Conservation (phyloP, 1,140 invertebrate species). For the Sweltsa coloradensis region DNA sequence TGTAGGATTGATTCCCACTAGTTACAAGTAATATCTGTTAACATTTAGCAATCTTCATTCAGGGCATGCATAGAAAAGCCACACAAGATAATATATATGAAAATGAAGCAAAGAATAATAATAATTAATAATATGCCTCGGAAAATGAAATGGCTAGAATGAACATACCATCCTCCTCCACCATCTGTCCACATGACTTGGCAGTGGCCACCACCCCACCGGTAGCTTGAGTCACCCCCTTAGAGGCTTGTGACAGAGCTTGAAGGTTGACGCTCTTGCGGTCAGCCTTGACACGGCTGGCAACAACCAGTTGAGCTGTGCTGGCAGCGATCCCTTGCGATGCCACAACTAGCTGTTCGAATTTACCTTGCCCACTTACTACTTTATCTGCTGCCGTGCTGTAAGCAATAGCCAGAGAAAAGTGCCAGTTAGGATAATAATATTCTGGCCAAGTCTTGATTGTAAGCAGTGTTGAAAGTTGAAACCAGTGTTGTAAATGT, state of each 20-base stretch:
- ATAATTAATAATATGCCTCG: no score
- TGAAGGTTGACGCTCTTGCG: constrained; percentile 63
- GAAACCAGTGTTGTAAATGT: no score
- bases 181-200: constrained; percentile 71
- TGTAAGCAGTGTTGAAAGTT: no score
- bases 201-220: constrained; percentile 87
- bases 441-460: no score
- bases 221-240: constrained; percentile 77
- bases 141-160: constrained; percentile 4
- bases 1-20: no score
- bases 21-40: no score
- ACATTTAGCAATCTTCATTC: no score
- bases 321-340: constrained; percentile 96
- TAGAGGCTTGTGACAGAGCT: constrained; percentile 71
- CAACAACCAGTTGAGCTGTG: constrained; percentile 92
- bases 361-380: constrained; percentile 72
- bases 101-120: constrained; percentile 4
- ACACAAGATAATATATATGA: not conserved
- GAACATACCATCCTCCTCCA: constrained; percentile 66
- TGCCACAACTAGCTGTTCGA: constrained; percentile 89
- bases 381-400: constrained; percentile 90
- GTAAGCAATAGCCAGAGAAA: no score
- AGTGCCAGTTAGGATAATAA: no score
- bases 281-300: constrained; percentile 84
- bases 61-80: not conserved